Evolutionary conservation across 2,113 vertebrate species (phyloP).

Genomic region (Phoenicopterus ruber): DNA sequence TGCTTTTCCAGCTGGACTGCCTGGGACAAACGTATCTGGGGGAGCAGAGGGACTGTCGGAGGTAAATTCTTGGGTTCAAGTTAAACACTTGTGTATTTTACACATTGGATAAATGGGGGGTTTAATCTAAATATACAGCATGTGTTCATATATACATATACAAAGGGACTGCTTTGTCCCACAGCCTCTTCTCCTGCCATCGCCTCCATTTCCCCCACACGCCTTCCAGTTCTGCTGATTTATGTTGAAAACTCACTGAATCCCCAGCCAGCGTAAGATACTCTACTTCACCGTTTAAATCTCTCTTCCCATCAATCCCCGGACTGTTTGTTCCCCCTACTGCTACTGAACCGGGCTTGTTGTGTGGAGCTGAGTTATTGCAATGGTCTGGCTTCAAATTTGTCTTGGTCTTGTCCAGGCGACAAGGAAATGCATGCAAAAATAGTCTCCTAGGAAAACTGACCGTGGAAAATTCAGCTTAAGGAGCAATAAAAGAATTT

Average conservation of each 20-base stretch:
- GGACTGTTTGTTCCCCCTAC: background rate
- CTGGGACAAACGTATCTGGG: background rate
- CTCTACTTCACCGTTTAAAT: background rate
- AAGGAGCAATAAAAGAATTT: constrained; percentile 56
- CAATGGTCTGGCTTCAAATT: constrained; percentile 17
- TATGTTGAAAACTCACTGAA: background rate
- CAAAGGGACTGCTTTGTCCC: background rate
- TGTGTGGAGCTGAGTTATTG: constrained; percentile 30
- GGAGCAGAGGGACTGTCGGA: background rate
- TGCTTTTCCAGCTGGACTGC: background rate
- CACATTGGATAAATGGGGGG: background rate
- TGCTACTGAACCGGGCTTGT: background rate
- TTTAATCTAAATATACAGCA: background rate
- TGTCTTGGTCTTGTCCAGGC: constrained; percentile 30
- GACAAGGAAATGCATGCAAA: background rate
- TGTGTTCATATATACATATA: background rate
- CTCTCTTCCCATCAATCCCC: background rate
- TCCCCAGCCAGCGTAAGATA: background rate
- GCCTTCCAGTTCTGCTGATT: background rate
- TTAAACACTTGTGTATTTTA: background rate
- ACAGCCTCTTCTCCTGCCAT: background rate
- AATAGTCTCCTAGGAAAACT: constrained; percentile 51
- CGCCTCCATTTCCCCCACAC: background rate
- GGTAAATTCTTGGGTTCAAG: background rate
- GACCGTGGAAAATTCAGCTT: constrained; percentile 42